These are phyloP conservation scores for Aleiodes testaceus DNA, from an alignment of 2,888 invertebrate genomes.

Conservation along the genomic window DNA sequence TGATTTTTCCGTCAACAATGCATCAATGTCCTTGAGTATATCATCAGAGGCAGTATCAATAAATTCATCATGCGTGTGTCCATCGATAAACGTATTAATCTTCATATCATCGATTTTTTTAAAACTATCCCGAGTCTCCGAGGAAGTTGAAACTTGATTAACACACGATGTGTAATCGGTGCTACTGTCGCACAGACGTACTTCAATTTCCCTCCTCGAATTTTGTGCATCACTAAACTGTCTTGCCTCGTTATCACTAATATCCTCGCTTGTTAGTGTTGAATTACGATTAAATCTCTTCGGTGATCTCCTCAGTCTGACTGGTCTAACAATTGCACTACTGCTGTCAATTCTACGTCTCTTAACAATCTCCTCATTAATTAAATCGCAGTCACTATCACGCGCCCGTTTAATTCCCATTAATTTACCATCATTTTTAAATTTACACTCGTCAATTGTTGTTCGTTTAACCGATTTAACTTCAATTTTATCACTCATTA, in stretches of 20 bases:
- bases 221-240: not conserved
- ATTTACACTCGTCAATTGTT: too few species aligned
- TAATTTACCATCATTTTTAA: not conserved
- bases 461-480: not conserved
- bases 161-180: constrained; percentile 54
- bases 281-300: constrained; percentile 41
- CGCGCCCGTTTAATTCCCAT: constrained; percentile 3
- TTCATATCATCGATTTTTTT: constrained; percentile 43
- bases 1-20: constrained; percentile 61
- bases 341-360: constrained; percentile 31
- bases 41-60: constrained; percentile 63
- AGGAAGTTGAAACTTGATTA: constrained; percentile 22
- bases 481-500: not conserved
- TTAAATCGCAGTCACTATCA: constrained; percentile 24
- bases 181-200: constrained; percentile 66
- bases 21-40: constrained; percentile 68
- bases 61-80: constrained; percentile 58
- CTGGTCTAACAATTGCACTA: constrained; percentile 54
- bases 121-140: constrained; percentile 32
- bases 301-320: constrained; percentile 57
- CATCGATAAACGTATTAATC: constrained; percentile 52
- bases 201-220: constrained; percentile 55
- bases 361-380: constrained; percentile 25
- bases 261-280: not conserved
- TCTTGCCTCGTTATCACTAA: constrained; percentile 17